These are phyloP conservation scores for Spicauda simplicius DNA, from an alignment of 2,888 invertebrate species.

Conservation along the genomic window DNA sequence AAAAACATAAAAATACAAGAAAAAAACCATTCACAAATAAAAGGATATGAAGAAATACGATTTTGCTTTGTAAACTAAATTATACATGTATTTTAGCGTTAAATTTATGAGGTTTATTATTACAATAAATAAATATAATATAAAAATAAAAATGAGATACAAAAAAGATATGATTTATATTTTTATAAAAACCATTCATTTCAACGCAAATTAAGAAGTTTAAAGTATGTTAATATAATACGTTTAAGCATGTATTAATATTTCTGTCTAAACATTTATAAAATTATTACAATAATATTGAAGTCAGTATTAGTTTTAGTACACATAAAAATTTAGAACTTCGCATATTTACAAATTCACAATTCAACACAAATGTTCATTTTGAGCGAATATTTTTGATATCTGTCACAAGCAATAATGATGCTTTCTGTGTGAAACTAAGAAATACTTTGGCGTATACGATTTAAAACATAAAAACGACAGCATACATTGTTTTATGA, in stretches of 20 bases:
- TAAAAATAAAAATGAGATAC: no score
- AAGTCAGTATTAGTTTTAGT: not conserved
- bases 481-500: conserved; percentile 35
- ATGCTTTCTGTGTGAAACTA: conserved; percentile 4
- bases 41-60: no score
- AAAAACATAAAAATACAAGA: no score
- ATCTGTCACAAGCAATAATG: conserved; percentile 10
- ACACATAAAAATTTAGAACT: not conserved
- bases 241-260: not conserved
- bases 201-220: no score
- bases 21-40: no score
- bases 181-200: no score
- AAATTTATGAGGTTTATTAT: no score
- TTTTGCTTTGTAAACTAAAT: no score
- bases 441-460: not conserved
- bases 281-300: conserved; percentile 4
- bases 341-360: not conserved
- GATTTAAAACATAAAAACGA: not conserved
- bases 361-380: not conserved
- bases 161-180: no score
- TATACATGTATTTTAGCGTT: no score
- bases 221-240: no score
- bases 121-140: no score
- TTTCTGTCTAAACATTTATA: conserved; percentile 3
- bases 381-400: not conserved